Base-by-base conservation (phyloP, 1,140 invertebrate species). In the Nomia melanderi region DNA sequence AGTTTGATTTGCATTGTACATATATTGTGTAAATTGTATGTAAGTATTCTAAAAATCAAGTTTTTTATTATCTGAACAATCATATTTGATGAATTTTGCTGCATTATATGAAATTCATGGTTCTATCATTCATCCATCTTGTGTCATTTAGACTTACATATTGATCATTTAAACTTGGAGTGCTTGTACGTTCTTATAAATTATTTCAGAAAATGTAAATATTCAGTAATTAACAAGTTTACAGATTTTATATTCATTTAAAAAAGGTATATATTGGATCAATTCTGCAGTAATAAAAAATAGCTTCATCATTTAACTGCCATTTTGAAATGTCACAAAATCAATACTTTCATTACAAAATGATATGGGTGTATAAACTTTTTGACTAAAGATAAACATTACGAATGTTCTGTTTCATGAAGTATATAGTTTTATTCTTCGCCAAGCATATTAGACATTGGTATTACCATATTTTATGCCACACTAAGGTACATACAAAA, bases 141-240 rank as follows among this genome's bases (percentile, higher is more conserved):
- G 0, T 57, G 12, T 44, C 17, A 5, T 33, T 14, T 0, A 1
- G 23, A n/a, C 47, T 47, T 47, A 0, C 11, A 9, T 31, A 8
- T 8, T 5, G 23, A 5, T 25, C 60, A 4, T 0, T 31, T 23
- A 20, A 11, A 23, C 20, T 53, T 73, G 23, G 0, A 31, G 63
- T 53, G 23, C 31, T 50, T 36, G 17, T 63, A 39, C 62, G 14
- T 63, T 62, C 12, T 14, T 73, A 1, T 73, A 73, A 73, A 54
- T 73, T 73, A 53, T 31, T 64, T 39, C 17, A 29, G 9, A 2
- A 5, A 20, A 29, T 64, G 33, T 64, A 64, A 73, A 4, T 73
- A 64, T 50, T 8, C 7, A 6, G 17, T 11, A 25, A 1, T 9
- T 64, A 23, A 14, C 27, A 29, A 3, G 36, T 54, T n/a, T n/a